Conservation (phyloP, 2,888 invertebrate genomes). For the Drosophila buzzatii region DNA sequence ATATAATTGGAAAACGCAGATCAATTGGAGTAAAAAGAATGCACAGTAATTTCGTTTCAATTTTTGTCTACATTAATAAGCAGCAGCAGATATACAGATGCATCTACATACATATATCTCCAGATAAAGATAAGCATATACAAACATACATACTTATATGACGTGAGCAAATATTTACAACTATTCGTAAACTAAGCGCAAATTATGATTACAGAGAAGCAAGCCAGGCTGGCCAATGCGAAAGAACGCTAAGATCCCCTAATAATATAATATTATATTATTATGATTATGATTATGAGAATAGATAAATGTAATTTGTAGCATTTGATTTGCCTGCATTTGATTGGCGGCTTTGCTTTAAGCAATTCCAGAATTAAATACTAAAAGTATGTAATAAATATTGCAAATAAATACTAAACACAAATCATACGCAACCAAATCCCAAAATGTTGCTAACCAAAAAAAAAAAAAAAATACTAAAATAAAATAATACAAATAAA, state of each 20-base stretch:
- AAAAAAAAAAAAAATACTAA: not conserved
- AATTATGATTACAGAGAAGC: constrained; percentile 36
- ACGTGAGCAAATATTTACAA: constrained; percentile 36
- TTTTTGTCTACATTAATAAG: constrained; percentile 45
- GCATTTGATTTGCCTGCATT: constrained; percentile 25
- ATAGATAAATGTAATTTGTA: constrained; percentile 15
- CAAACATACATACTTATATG: not conserved
- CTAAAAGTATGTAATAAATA: constrained; percentile 32
- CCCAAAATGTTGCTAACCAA: constrained; percentile 9
- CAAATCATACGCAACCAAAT: constrained; percentile 8
- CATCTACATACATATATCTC: not conserved
- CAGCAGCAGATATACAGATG: constrained; percentile 19
- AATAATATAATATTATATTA: constrained; percentile 6
- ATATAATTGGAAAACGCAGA: constrained; percentile 45
- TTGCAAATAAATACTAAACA: constrained; percentile 4
- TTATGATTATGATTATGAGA: constrained; percentile 2
- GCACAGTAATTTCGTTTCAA: constrained; percentile 32
- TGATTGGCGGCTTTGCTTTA: constrained; percentile 58
- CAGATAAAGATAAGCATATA: not conserved
- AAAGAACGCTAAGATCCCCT: constrained; percentile 4
- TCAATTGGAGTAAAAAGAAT: constrained; percentile 39
- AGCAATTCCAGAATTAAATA: constrained; percentile 45
- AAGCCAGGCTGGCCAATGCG: constrained; percentile 28
- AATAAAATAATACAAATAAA: not conserved
- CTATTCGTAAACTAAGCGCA: constrained; percentile 53